Conservation (phyloP, 1,140 invertebrate genomes). For the Arion vulgaris region DNA sequence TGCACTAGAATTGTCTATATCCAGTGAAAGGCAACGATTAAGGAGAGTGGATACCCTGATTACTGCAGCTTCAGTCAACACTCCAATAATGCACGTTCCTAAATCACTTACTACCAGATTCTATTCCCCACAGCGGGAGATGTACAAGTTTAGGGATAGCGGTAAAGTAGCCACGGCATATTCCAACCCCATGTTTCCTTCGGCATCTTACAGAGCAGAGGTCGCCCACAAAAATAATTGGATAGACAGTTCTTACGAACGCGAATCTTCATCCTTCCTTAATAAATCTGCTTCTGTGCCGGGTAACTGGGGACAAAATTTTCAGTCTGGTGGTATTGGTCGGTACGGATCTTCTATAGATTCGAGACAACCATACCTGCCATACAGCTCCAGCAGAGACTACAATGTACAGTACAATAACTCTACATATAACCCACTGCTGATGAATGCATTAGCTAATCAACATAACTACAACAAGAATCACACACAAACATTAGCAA, state of each 20-base stretch:
- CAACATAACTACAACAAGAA: neutral
- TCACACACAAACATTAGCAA: neutral
- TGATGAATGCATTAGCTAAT: neutral
- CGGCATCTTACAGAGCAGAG: neutral
- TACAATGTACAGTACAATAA: neutral
- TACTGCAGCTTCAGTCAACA: neutral
- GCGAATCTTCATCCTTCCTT: neutral
- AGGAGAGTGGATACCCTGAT: neutral
- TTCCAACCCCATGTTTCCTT: neutral
- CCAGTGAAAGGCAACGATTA: neutral
- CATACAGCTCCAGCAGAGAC: neutral
- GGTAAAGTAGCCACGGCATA: neutral
- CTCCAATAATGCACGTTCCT: neutral
- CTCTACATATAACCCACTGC: neutral
- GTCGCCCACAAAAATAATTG: neutral
- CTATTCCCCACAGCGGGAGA: neutral
- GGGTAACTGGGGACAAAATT: neutral
- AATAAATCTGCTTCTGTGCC: neutral
- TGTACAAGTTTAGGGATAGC: neutral
- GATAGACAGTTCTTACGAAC: neutral
- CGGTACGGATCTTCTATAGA: neutral
- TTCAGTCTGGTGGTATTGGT: neutral
- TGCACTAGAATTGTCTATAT: neutral
- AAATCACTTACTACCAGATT: neutral
- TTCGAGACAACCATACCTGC: neutral